A percentile compares a stretch with the other conserved stretches of the same genome.
Evolutionary conservation across 2,797 vertebrate genomes (phyloP).

Genomic region (Pristis pectinata): DNA sequence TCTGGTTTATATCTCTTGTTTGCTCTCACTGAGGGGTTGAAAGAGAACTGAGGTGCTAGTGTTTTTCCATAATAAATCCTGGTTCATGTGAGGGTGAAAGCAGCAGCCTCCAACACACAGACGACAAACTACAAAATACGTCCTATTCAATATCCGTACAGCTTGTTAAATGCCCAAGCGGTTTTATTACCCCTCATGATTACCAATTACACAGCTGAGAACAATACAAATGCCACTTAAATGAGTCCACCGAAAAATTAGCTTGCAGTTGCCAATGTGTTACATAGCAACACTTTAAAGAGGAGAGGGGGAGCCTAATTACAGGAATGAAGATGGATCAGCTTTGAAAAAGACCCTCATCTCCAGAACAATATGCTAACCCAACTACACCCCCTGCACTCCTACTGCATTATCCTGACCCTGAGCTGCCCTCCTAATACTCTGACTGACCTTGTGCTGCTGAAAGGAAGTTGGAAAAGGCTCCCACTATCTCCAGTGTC

Average conservation of each 20-base stretch:
- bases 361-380: slow-evolving; percentile 54
- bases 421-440: slow-evolving; percentile 61
- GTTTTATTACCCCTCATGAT: slow-evolving; percentile 61
- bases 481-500: slow-evolving; percentile 56
- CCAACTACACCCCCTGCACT: slow-evolving; percentile 51
- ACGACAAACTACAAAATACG: slow-evolving; percentile 50
- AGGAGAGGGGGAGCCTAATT: slow-evolving; percentile 46
- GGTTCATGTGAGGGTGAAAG: slow-evolving; percentile 69
- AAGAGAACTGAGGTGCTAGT: slow-evolving; percentile 55
- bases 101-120: slow-evolving; percentile 48
- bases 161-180: slow-evolving; percentile 51
- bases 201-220: slow-evolving; percentile 59
- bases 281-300: slow-evolving; percentile 59
- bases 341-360: slow-evolving; percentile 52
- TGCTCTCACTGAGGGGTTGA: slow-evolving; percentile 55
- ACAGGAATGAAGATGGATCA: slow-evolving; percentile 57
- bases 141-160: slow-evolving; percentile 49
- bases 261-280: slow-evolving; percentile 58
- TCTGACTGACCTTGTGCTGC: slow-evolving; percentile 64
- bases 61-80: slow-evolving; percentile 54
- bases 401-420: slow-evolving; percentile 66
- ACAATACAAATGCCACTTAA: slow-evolving; percentile 58
- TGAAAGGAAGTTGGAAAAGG: slow-evolving; percentile 57
- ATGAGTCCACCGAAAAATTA: slow-evolving; percentile 55
- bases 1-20: slow-evolving; percentile 43